Evolutionary conservation across 2,113 vertebrate species (phyloP), one percentile per base, ranked within the genome.

Genomic region (Tympanuchus pallidicinctus): DNA sequence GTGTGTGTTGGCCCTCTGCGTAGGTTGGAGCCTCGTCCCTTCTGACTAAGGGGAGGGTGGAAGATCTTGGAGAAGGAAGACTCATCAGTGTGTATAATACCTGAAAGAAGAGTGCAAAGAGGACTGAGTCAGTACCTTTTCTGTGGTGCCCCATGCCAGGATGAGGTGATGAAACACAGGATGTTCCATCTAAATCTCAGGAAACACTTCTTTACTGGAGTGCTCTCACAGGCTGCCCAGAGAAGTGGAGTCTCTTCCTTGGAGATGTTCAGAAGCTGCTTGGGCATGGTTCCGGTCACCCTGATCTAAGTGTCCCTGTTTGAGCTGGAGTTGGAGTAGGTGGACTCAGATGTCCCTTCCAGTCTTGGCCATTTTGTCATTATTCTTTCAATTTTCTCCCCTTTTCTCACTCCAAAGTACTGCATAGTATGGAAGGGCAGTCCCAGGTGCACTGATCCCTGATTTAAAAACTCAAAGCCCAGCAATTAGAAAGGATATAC

Each of bases 391-490:
- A 3, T 56, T 86, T 0, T 0, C 32, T 66, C 4, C 32, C 6
- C 25, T 79, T 48, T 92, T 82, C 70, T 93, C 43, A 8, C 57
- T 50, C 43, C 40, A 38, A 43, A 66, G 6, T 38, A 74, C 17
- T 0, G 8, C 42, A 30, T 5, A 8, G 8, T 59, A 48, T 83
- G 69, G 2, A 7, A 10, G 52, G 74, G 89, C 78, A 94, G 85
- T 96, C 54, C 54, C 50, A 8, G 93, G 21, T 45, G 85, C 88
- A 60, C 50, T 56, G 38, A 38, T 95, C 30, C 24, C 72, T 79
- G 92, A 82, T 84, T 54, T 57, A 50, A 91, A 96, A 90, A 95
- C 77, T 27, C 65, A 82, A 71, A 95, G 63, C 52, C 74, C 21
- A 56, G 72, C 0, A 1, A 78, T 81, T 60, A 19, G 72, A 36